Conservation (phyloP, 2,113 vertebrate genomes). For the Callipepla californica region DNA sequence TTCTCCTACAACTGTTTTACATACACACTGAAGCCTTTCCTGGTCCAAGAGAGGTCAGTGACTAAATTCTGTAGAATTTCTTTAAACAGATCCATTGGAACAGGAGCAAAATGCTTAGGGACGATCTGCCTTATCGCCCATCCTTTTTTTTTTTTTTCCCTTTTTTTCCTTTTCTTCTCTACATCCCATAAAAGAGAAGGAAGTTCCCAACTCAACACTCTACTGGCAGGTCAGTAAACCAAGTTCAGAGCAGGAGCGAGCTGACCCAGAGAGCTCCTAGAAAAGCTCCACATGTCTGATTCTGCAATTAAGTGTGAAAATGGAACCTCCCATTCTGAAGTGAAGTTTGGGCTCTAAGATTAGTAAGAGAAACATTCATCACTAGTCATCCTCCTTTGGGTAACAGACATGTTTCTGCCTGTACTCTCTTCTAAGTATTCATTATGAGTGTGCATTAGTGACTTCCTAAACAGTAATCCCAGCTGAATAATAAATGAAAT, state of each 20-base stretch:
- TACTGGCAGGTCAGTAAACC: neutral
- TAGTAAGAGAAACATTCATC: constrained; percentile 33
- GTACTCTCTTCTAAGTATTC: neutral
- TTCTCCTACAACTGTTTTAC: neutral
- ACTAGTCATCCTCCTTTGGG: constrained; percentile 32
- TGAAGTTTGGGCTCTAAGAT: constrained; percentile 7
- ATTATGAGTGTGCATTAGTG: neutral
- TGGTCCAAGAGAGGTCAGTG: neutral
- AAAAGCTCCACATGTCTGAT: neutral
- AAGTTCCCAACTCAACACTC: neutral
- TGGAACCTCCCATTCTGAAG: neutral
- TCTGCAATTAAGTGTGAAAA: constrained; percentile 32
- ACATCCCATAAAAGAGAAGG: neutral
- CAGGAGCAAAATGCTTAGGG: neutral
- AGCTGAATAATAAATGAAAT: constrained; percentile 22
- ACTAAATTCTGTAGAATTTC: neutral
- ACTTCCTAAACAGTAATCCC: constrained; percentile 30
- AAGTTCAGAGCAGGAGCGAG: neutral
- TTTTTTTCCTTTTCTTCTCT: neutral
- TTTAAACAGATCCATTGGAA: neutral
- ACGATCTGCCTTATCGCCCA: neutral
- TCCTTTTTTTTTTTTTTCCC: fast-evolving
- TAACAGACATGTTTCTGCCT: constrained; percentile 47
- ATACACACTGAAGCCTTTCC: neutral
- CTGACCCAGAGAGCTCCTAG: neutral